A percentile compares a stretch with the other conserved stretches of the same genome.
phyloP scores from a whole-genome alignment of 2,113 vertebrate species.

The Strix aluco region DNA sequence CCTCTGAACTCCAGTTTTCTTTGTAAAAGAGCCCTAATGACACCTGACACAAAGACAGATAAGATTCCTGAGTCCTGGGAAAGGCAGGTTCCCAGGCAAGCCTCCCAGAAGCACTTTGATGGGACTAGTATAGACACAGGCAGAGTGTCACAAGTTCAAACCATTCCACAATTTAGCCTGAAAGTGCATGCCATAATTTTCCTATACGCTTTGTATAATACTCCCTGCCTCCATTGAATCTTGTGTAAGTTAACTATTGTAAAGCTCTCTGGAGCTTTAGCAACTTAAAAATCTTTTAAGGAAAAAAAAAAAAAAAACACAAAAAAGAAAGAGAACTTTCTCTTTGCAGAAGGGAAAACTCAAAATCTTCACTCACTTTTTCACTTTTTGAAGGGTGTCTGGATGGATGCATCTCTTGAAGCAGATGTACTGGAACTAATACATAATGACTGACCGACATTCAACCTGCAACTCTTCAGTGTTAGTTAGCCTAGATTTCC shows the following conservation, averaged over 20 bases:
- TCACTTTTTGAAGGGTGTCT: neutral
- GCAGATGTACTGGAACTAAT: conserved; percentile 11
- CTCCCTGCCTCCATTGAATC: neutral
- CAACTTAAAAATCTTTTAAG: neutral
- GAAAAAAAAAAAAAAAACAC: no score
- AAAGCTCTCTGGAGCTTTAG: neutral
- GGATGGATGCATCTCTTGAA: neutral
- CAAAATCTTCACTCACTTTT: neutral
- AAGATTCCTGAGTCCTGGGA: neutral
- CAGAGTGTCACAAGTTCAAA: neutral
- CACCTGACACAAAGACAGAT: neutral
- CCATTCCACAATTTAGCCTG: neutral
- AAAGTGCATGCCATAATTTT: neutral
- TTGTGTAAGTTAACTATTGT: neutral
- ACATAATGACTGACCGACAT: neutral
- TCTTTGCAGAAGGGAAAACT: neutral
- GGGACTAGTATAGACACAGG: neutral
- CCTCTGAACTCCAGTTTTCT: neutral
- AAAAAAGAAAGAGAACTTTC: neutral
- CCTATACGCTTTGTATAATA: neutral
- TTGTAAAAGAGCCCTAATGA: neutral
- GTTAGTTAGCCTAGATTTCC: neutral
- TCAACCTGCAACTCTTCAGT: neutral
- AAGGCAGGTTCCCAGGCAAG: neutral
- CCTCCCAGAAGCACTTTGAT: neutral